Base-by-base conservation (phyloP, 2,888 invertebrate genomes). In the Lacanobia wlatinum region DNA sequence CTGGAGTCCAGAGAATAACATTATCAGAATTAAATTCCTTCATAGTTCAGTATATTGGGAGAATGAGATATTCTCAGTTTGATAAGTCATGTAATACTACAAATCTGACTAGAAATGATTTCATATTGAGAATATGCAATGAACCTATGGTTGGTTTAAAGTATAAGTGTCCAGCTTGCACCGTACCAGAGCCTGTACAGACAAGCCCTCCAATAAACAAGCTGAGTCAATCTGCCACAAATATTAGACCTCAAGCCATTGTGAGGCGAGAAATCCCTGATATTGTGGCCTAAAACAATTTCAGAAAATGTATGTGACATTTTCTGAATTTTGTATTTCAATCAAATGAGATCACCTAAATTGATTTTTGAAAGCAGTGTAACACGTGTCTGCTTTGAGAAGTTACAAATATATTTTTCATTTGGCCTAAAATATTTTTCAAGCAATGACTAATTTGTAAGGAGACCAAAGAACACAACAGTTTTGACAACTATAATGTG, bases 151-250 rank as follows among this genome's bases (percentile, higher is more conserved):
- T 6, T 16, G 21, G 16, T 28, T 40, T n/a, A 8, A 38, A 56
- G 50, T 12, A 50, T 23, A 69, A 60, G 38, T 96, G 95, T 96
- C 66, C 90, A 91, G 90, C 91, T 88, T 92, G 94, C 91, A 94
- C 93, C 93, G 92, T 92, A 94, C 94, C 89, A 95, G 93, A 95
- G 92, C 93, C 90, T 83, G 79, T 91, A 95, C 86, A 72, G 87
- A 93, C 90, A 85, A 87, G 93, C 95, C 93, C 94, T 94, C 92
- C 92, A 94, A 95, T 93, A 93, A 94, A 94, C 94, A 92, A 90
- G 91, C 89, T 90, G 90, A 69, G 63, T 90, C 87, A 84, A 76
- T 96, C 85, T 96, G 71, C 96, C 96, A 96, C 95, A 89, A 92
- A 89, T 91, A 95, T 95, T 96, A 96, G 96, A 94, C 78, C 89